phyloP scores from a whole-genome alignment of 2,797 vertebrate genomes.

The Simalia tracyae region DNA sequence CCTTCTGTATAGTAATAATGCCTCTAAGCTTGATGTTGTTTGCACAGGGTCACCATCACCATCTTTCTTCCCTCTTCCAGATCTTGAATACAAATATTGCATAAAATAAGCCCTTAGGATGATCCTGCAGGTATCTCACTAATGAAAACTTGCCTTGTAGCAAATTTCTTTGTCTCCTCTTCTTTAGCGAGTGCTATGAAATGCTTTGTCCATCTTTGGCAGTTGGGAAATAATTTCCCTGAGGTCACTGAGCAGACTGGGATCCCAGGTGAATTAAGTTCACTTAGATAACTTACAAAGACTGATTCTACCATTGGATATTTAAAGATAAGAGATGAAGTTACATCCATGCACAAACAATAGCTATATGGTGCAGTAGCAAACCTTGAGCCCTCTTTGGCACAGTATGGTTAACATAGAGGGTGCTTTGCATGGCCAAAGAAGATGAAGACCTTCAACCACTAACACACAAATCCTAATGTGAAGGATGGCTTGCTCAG shows the following conservation, averaged over 20 bases:
- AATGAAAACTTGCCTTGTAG: not conserved
- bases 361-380: too few relatives aligned
- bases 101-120: not conserved
- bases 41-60: not conserved
- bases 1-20: not conserved
- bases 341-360: not conserved
- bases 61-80: not conserved
- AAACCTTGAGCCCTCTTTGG: too few relatives aligned
- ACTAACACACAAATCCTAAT: too few relatives aligned
- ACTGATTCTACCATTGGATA: too few relatives aligned
- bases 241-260: not conserved
- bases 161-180: not conserved
- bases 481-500: too few relatives aligned
- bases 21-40: not conserved
- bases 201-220: not conserved
- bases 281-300: not conserved
- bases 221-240: not conserved
- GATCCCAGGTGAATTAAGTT: not conserved
- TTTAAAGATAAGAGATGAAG: not conserved
- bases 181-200: not conserved
- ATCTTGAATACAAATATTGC: not conserved
- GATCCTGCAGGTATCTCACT: not conserved
- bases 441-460: too few relatives aligned
- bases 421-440: too few relatives aligned
- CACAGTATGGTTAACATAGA: too few relatives aligned